Evolutionary conservation across 2,797 vertebrate genomes (phyloP).

Genomic region (Onychomys arenicola): DNA sequence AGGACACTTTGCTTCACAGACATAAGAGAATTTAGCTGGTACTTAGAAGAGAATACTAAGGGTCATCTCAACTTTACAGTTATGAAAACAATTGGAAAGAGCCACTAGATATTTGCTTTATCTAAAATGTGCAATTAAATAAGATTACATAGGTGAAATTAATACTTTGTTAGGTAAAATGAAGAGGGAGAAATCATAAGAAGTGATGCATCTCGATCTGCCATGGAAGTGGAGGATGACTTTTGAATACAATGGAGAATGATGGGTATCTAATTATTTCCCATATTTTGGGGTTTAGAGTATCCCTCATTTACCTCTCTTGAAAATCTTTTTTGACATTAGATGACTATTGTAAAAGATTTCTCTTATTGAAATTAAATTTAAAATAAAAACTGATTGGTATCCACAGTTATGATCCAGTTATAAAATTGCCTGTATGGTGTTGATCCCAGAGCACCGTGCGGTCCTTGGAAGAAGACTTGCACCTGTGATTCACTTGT

Average conservation of each 20-base stretch:
- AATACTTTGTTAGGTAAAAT: constrained; percentile 50
- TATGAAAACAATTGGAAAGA: background rate
- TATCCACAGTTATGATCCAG: constrained; percentile 41
- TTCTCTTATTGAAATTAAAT: constrained; percentile 59
- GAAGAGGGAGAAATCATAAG: constrained; percentile 6
- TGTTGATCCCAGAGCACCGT: background rate
- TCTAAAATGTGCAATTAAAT: background rate
- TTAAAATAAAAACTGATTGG: constrained; percentile 60
- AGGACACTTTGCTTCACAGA: background rate
- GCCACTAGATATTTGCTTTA: background rate
- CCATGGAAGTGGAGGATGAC: constrained; percentile 17
- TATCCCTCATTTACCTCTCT: constrained; percentile 7
- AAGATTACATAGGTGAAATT: constrained; percentile 7
- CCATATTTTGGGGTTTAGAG: background rate
- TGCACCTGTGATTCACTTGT: constrained; percentile 53
- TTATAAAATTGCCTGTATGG: constrained; percentile 47
- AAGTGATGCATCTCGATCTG: constrained; percentile 4
- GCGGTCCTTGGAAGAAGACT: background rate
- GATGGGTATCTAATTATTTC: background rate
- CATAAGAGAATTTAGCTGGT: background rate
- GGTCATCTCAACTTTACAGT: background rate
- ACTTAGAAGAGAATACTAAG: constrained; percentile 7
- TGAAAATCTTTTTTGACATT: constrained; percentile 45
- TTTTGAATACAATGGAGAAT: constrained; percentile 23
- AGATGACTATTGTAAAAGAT: constrained; percentile 51